phyloP scores from a whole-genome alignment of 2,797 vertebrate genomes.

The Microctenopoma stevenorrisi region DNA sequence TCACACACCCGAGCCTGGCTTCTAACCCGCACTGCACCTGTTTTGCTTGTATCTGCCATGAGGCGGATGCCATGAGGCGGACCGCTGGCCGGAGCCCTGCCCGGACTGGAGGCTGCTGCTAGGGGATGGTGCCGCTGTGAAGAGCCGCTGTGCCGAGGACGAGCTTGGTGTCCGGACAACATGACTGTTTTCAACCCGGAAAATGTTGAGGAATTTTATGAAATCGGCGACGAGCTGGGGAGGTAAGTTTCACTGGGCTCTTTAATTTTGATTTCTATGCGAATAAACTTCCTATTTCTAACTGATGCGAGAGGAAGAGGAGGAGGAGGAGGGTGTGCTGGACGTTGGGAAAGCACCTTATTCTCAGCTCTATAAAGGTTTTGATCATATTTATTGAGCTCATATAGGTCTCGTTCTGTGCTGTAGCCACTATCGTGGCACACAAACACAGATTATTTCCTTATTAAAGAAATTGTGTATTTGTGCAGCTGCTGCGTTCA shows the following conservation, averaged over 20 bases:
- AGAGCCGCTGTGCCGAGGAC: constrained; percentile 45
- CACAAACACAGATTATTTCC: not conserved
- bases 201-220: constrained; percentile 93
- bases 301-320: not conserved
- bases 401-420: not conserved
- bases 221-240: constrained; percentile 93
- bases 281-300: constrained; percentile 29
- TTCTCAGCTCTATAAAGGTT: not conserved
- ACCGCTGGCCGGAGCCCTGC: constrained; percentile 34
- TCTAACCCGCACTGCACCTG: not conserved
- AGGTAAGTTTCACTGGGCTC: constrained; percentile 80
- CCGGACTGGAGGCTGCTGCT: constrained; percentile 61
- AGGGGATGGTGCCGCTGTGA: constrained; percentile 70
- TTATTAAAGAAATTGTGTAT: no score
- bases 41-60: constrained; percentile 40
- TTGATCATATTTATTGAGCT: no score
- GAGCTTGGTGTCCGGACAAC: constrained; percentile 69
- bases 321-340: not conserved
- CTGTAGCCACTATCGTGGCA: not conserved
- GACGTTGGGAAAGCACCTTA: not conserved
- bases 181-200: constrained; percentile 94
- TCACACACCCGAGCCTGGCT: not conserved
- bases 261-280: not conserved
- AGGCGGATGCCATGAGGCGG: constrained; percentile 65
- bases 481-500: no score